phyloP scores from a whole-genome alignment of 2,113 vertebrate genomes.

The Percina caprodes region DNA sequence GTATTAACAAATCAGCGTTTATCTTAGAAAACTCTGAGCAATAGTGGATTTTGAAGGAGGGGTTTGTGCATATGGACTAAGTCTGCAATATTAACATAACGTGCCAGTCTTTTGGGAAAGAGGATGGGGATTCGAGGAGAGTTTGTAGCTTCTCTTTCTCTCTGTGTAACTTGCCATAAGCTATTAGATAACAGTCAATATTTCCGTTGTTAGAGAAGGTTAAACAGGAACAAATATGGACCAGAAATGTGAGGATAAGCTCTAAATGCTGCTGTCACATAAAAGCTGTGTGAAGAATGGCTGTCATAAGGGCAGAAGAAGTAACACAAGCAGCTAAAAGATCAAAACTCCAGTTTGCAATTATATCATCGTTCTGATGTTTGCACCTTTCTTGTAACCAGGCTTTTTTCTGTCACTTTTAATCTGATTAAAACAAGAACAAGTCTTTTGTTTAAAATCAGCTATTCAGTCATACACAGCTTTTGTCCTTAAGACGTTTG shows the following conservation, averaged over 20 bases:
- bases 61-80: conserved; percentile 92
- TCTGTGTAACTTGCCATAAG: conserved; percentile 85
- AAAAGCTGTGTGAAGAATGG: conserved; percentile 5
- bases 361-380: conserved; percentile 6
- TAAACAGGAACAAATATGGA: conserved; percentile 32
- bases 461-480: conserved; percentile 2
- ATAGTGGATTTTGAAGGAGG: conserved; percentile 91
- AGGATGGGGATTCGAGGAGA: conserved; percentile 84
- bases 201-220: conserved; percentile 52
- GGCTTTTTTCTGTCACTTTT: conserved; percentile 24
- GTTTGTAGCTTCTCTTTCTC: conserved; percentile 86
- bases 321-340: conserved; percentile 11
- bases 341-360: conserved; percentile 14
- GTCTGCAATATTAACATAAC: conserved; percentile 95
- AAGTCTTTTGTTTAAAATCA: conserved; percentile 9
- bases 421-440: conserved; percentile 16
- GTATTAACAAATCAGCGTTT: conserved; percentile 88
- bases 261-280: conserved; percentile 16
- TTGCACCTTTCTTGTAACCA: conserved; percentile 17
- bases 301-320: not conserved
- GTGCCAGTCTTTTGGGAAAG: conserved; percentile 86
- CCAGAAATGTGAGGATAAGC: conserved; percentile 28
- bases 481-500: not conserved
- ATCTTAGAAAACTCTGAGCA: conserved; percentile 92
- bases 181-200: conserved; percentile 88